Base-by-base conservation (phyloP, 1,140 invertebrate genomes). In the Atta cephalotes region DNA sequence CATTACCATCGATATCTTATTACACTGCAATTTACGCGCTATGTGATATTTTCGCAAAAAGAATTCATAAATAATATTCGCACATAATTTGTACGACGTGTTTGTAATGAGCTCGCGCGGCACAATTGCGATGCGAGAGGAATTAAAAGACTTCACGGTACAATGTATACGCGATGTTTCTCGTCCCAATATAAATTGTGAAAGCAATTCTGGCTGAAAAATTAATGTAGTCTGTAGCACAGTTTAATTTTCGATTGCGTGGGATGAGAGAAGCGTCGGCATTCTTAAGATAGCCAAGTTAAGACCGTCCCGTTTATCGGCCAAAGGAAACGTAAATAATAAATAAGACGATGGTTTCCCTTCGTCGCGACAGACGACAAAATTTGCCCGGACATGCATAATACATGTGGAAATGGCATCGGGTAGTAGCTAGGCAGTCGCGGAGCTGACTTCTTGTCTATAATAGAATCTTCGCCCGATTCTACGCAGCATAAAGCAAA, bases 401-500 rank as follows among this genome's bases (percentile, higher is more conserved):
- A 95, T 95, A 93, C 93, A 95, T 94, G 92, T 89, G 77, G 86
- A 93, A 93, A 93, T 92, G 89, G 89, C 92, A 92, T 90, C 89
- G 92, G 86, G 89, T 91, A 81, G 76, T 90, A 88, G 88, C 92
- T 93, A 88, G 77, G 89, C 66, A 49, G 39, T 62, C 31, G 49
- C 87, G 88, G 89, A 71, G 77, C 5, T 88, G 92, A 93, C 92
- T 94, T 92, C 93, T 94, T 94, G 94, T 94, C 94, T 95, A 93
- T 95, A 95, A 95, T 95, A 93, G 94, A 95, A 95, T 95, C 94
- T 95, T 93, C 92, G 92, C 91, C 90, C 93, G 91, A 93, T 93
- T 94, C 91, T 91, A 81, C 86, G 89, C 31, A 62, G 91, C 87
- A 94, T 93, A 94, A 94, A 94, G 93, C 91, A 93, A 92, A 94